Conservation (phyloP, 1,140 invertebrate species). For the Calosoma granatense region DNA sequence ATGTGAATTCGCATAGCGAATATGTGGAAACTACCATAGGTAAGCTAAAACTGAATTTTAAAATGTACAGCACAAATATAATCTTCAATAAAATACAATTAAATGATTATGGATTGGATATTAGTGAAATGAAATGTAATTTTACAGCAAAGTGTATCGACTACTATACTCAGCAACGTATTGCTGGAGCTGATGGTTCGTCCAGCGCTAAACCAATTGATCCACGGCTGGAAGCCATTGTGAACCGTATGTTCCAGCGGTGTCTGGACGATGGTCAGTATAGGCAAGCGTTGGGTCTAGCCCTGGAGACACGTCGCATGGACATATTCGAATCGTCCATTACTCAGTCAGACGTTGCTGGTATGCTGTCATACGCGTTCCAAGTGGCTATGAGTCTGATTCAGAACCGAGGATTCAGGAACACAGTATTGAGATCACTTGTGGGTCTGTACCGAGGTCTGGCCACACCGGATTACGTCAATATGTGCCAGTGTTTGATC, state of each 20-base stretch:
- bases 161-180: conserved; percentile 82
- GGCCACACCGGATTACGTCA: conserved; percentile 86
- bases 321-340: conserved; percentile 91
- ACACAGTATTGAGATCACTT: conserved; percentile 77
- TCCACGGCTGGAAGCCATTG: conserved; percentile 81
- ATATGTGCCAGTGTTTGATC: conserved; percentile 93
- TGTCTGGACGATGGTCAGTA: conserved; percentile 91
- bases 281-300: conserved; percentile 87
- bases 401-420: conserved; percentile 85
- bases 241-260: conserved; percentile 93
- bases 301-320: conserved; percentile 90
- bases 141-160: conserved; percentile 83
- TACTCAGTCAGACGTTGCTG: conserved; percentile 75
- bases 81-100: too few species aligned
- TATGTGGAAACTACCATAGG: conserved; percentile 94
- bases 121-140: neutral
- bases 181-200: conserved; percentile 51
- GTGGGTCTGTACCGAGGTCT: conserved; percentile 82
- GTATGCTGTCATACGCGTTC: conserved; percentile 86
- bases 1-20: conserved; percentile 85
- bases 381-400: conserved; percentile 93
- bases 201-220: conserved; percentile 67
- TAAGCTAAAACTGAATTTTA: conserved; percentile 28
- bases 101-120: neutral
- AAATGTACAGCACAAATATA: too few species aligned